Evolutionary conservation across 1,140 invertebrate genomes (phyloP).

Genomic region (Drosophila littoralis): DNA sequence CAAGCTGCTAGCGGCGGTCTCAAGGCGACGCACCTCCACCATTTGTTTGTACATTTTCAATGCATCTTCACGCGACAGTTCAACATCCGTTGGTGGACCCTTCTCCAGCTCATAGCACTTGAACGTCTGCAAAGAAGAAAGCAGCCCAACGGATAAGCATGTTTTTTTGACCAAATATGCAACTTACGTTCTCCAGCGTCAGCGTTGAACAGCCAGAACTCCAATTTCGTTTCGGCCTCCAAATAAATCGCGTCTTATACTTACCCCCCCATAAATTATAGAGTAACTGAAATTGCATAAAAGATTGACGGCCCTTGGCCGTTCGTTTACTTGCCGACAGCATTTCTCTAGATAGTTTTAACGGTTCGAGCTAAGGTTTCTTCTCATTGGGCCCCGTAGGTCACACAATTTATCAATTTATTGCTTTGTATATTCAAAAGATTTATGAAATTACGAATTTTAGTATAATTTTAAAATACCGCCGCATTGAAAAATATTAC

Average conservation of each 20-base stretch:
- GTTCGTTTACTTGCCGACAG: neutral
- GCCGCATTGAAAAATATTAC: constrained; percentile 7
- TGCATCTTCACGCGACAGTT: constrained; percentile 88
- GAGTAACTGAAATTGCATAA: neutral
- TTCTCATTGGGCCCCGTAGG: too few relatives aligned
- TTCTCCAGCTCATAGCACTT: constrained; percentile 94
- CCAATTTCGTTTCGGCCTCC: neutral
- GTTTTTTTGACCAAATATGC: too few relatives aligned
- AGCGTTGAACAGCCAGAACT: constrained; percentile 33
- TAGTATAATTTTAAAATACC: neutral
- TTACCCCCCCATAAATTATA: neutral
- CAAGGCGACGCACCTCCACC: constrained; percentile 89
- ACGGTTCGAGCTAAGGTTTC: neutral
- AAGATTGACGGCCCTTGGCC: neutral
- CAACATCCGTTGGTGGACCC: constrained; percentile 88
- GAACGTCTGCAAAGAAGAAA: constrained; percentile 51
- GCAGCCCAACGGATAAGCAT: too few relatives aligned
- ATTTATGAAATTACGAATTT: neutral
- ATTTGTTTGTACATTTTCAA: constrained; percentile 88
- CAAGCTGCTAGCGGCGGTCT: constrained; percentile 88
- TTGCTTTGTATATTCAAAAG: neutral
- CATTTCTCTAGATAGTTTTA: neutral
- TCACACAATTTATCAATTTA: neutral
- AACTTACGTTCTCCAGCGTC: constrained; percentile 70
- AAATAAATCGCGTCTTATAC: neutral